Evolutionary conservation across 2,888 invertebrate genomes (phyloP).

Genomic region (Hylaea fasciaria): DNA sequence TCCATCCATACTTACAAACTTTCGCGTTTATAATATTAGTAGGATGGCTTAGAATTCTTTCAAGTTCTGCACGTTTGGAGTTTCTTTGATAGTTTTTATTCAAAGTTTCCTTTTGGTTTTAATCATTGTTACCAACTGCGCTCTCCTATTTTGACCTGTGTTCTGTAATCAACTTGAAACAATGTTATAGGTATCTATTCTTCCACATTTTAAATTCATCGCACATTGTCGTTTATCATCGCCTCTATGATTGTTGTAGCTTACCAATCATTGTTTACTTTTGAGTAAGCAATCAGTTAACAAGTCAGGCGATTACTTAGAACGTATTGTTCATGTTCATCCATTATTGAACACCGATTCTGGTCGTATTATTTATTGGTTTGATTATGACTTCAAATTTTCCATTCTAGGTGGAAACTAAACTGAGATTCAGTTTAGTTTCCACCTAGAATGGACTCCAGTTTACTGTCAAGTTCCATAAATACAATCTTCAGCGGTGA

Average conservation of each 20-base stretch:
- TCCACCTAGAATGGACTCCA: too few relatives aligned
- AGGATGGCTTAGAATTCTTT: too few relatives aligned
- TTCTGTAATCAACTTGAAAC: neutral
- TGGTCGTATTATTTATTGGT: constrained; percentile 23
- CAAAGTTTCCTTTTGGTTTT: too few relatives aligned
- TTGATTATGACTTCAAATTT: neutral
- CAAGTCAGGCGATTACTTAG: constrained; percentile 39
- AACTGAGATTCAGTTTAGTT: too few relatives aligned
- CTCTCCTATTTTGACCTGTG: too few relatives aligned
- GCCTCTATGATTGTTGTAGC: neutral
- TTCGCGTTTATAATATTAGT: too few relatives aligned
- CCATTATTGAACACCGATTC: constrained; percentile 47
- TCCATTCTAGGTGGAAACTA: neutral
- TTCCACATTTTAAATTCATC: constrained; percentile 7
- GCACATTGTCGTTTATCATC: constrained; percentile 7
- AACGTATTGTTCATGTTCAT: constrained; percentile 41
- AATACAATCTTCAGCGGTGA: too few relatives aligned
- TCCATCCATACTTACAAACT: too few relatives aligned
- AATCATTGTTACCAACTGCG: too few relatives aligned
- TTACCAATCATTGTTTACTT: constrained; percentile 7
- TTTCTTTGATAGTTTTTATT: too few relatives aligned
- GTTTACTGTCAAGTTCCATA: too few relatives aligned
- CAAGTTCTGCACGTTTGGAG: too few relatives aligned
- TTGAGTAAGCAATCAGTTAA: constrained; percentile 33
- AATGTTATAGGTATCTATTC: neutral